Evolutionary conservation across 2,888 invertebrate species (phyloP), one percentile per base, ranked within the genome.

Genomic region (Augiades crinisus): DNA sequence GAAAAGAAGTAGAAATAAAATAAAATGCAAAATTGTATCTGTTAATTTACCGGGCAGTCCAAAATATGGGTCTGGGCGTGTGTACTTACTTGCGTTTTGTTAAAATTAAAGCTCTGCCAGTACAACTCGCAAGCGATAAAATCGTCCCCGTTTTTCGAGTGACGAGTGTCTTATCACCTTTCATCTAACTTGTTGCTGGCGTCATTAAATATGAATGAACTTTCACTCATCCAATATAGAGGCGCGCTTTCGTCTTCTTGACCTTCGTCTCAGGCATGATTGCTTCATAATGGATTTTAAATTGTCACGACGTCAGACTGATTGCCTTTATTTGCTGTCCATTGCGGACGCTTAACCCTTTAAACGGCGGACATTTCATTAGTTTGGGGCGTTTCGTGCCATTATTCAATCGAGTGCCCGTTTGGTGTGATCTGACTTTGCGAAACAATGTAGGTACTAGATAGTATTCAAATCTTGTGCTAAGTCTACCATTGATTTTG

Each of bases 211-310:
- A 50, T 50, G 50, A 50, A 53, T 53, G 45, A 56, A 52, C 57
- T 61, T 57, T 60, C 59, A 40, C 54, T 53, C 50, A 50, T 50
- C 43, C 33, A 47, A 53, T 41, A 53, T 41, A 43, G 30, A 44
- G 50, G 38, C 33, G 40, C 52, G 43, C 51, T 47, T 41, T 49
- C 46, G 53, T 43, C 34, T 47, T 52, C 38, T 40, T 41, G 63
- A 66, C 68, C 66, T 68, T 63, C 49, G 56, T 58, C 64, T 63
- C 62, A 43, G 59, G 59, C 62, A 60, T 72, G 75, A 80, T 78
- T 79, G 76, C 68, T 61, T 55, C 58, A 61, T 78, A 82, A 83
- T 81, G 75, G 73, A 62, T 74, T 81, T 80, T 78, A 78, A 81
- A 85, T 78, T 80, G 77, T 70, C 64, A 56, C 65, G 61, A 64